A percentile compares a stretch with the other conserved stretches of the same genome.
These are phyloP conservation scores for Pantherophis alleghaniensis DNA, from an alignment of 2,797 vertebrate species.

Conservation along the genomic window DNA sequence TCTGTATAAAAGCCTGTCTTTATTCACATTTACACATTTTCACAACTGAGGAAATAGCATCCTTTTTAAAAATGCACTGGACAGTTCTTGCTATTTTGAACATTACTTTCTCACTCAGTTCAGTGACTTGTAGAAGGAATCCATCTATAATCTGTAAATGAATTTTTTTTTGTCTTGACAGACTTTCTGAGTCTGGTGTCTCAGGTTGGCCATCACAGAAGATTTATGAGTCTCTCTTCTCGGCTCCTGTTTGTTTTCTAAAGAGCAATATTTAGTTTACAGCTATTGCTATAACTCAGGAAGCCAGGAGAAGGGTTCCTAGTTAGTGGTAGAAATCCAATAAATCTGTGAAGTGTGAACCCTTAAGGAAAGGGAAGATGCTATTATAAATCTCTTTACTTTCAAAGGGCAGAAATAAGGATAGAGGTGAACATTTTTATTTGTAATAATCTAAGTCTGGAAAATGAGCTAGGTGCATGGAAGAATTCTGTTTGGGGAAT, in stretches of 20 bases:
- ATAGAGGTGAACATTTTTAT: constrained; percentile 71
- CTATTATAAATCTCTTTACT: constrained; percentile 58
- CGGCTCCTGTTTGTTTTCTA: background rate
- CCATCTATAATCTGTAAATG: background rate
- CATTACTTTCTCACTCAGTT: background rate
- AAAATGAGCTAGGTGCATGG: constrained; percentile 52
- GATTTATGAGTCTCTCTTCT: background rate
- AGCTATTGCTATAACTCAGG: background rate
- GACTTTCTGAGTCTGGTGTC: background rate
- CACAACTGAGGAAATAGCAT: background rate
- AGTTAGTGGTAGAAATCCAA: background rate
- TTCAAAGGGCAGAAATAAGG: constrained; percentile 59
- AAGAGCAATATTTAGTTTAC: background rate
- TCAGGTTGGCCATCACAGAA: background rate
- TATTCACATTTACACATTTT: background rate
- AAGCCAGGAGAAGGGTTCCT: background rate
- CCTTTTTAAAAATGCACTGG: background rate
- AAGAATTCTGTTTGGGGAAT: constrained; percentile 52
- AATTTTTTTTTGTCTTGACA: background rate
- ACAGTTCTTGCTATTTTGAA: background rate
- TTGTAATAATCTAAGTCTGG: constrained; percentile 71
- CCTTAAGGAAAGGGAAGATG: constrained; percentile 41
- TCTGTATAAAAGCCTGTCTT: background rate
- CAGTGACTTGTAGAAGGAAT: background rate
- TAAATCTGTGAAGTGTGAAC: constrained; percentile 43